Evolutionary conservation across 2,797 vertebrate species (phyloP), one percentile per base, ranked within the genome.

Genomic region (Menidia menidia): DNA sequence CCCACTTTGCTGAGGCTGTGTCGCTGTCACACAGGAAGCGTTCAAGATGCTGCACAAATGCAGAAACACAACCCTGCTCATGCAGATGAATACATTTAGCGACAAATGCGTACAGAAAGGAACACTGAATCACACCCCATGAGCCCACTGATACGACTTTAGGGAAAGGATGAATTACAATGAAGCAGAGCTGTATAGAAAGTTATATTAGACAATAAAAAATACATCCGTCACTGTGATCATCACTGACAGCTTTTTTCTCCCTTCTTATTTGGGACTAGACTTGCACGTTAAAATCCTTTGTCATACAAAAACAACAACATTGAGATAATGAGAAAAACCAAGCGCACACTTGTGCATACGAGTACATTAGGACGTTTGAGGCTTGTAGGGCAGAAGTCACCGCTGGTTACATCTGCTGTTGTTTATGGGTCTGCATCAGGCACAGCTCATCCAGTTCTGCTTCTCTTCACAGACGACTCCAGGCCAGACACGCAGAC

Each of bases 361-460:
- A 59, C 1, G 31, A 4, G 54, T 0, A 67, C 14, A 65, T 8
- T 4, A 53, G 6, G 31, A 54, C n/a, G 66, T 73, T 64, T 67
- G 43, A 61, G 78, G 53, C 80, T 75, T 84, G 85, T 80, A 72
- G 79, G 76, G 69, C 81, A 86, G 78, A 85, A 87, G 88, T 89
- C 87, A 86, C 71, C 85, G 84, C 69, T 42, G 59, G 72, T 88
- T 81, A 87, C 65, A 66, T 90, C 86, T 81, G 41, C 78, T 67
- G 55, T 84, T 1, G 64, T 90, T 90, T 90, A 83, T 90, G 88
- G 89, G 87, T 92, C 88, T 89, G 81, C 79, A 88, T 87, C 82
- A 80, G 86, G 81, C 80, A 77, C 60, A 47, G 30, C 78, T 86
- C 86, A 84, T 72, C 75, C 65, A 79, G 58, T 5, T 15, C 74